Conservation (phyloP, 2,113 vertebrate species). For the Azemiops feae region DNA sequence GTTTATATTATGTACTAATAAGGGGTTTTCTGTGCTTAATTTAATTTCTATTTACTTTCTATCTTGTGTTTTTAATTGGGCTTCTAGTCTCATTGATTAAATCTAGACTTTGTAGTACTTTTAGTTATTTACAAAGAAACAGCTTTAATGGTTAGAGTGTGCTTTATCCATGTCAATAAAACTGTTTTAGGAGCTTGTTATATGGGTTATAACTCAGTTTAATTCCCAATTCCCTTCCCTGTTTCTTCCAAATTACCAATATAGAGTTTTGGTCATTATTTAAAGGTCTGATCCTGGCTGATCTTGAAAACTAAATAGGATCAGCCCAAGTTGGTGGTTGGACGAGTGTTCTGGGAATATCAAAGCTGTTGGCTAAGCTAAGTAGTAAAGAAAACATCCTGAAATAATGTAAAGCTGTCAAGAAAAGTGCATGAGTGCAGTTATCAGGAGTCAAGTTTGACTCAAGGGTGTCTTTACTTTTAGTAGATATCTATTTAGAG, state of each 20-base stretch:
- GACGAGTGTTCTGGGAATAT: neutral
- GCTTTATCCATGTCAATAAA: neutral
- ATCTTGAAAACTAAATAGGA: neutral
- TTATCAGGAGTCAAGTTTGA: neutral
- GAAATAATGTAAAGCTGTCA: neutral
- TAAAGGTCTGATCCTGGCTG: neutral
- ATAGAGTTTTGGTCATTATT: neutral
- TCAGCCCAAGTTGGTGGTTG: neutral
- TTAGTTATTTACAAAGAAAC: neutral
- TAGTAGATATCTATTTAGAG: neutral
- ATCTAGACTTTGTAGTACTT: neutral
- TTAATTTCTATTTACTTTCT: neutral
- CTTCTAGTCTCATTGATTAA: neutral
- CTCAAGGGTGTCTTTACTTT: neutral
- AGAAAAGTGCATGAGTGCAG: neutral
- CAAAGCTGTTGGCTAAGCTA: neutral
- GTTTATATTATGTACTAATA: neutral
- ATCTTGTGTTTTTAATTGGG: neutral
- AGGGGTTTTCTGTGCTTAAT: neutral
- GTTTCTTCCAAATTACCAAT: neutral
- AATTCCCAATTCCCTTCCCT: neutral
- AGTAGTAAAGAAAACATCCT: neutral
- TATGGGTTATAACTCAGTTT: neutral
- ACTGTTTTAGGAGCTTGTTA: neutral
- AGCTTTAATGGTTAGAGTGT: neutral